Evolutionary conservation across 2,797 vertebrate species (phyloP), one percentile per base, ranked within the genome.

Genomic region (Erpetoichthys calabaricus): DNA sequence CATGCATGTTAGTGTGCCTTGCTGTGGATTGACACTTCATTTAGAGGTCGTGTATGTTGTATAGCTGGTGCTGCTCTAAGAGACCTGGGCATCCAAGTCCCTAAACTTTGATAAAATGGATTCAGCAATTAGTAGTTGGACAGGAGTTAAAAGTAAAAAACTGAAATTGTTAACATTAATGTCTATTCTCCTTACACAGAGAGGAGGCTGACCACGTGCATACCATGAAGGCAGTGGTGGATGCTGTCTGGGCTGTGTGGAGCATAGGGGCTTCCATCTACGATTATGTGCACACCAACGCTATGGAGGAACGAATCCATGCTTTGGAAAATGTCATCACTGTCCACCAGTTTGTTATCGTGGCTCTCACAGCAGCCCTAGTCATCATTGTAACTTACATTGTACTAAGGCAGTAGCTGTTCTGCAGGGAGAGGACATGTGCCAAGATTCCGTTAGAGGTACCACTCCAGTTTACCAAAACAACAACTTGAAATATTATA

Each of bases 241-340:
- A 86, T 41, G 80, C 77, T 1, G 62, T 81, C n/a, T 86, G 82
- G 84, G 76, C 67, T 0, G 75, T 82, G 63, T 86, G 82, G 85
- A 86, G 82, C 70, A 79, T 87, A 49, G 78, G 77, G 8, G 79
- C 75, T 65, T 84, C 79, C 56, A 72, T 87, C 61, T 86, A 86
- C 66, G 85, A 87, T 73, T 85, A 87, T 71, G 73, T 85, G 60
- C 63, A 86, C 71, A 85, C 84, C 63, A 82, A 63, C 41, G 82
- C 81, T 65, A 85, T 86, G 83, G 84, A 86, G 73, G 81, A 84
- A 65, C 81, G 84, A 59, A 84, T 86, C 69, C 78, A 83, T 58
- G 64, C 77, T 8, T 72, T 87, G 70, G 85, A 87, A 74, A 72
- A 74, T 8, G 66, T 74, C 66, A 72, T 84, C 64, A 75, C 70